Conservation (phyloP, 1,140 invertebrate species). For the Drosophila simulans region DNA sequence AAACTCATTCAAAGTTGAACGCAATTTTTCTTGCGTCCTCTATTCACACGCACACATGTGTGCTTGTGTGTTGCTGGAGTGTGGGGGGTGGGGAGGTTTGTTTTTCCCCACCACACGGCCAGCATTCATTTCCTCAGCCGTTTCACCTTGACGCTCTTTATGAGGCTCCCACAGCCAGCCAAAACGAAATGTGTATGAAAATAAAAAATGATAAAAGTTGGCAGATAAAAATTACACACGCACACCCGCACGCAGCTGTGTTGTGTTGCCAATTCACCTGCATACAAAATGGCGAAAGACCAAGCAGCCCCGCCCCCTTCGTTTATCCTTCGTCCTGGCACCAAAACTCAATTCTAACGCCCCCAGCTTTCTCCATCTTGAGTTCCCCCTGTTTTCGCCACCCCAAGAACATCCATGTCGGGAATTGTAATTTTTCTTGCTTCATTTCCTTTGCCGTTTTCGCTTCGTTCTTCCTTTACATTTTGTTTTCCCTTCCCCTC, state of each 20-base stretch:
- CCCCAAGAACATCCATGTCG: constrained; percentile 49
- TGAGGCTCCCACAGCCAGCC: constrained; percentile 30
- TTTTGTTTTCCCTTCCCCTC: constrained; percentile 19
- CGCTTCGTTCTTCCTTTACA: constrained; percentile 42
- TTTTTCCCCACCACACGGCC: not conserved
- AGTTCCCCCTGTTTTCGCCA: constrained; percentile 5
- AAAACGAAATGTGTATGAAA: constrained; percentile 73
- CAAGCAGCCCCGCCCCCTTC: not conserved
- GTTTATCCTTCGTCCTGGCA: constrained; percentile 47
- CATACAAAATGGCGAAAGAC: constrained; percentile 73
- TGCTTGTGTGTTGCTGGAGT: not conserved
- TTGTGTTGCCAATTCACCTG: constrained; percentile 64
- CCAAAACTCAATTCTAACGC: constrained; percentile 59
- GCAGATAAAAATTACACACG: constrained; percentile 79
- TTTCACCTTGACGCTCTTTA: constrained; percentile 65
- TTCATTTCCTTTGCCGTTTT: constrained; percentile 81
- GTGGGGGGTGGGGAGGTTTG: not conserved
- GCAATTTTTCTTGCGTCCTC: constrained; percentile 70
- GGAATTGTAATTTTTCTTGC: constrained; percentile 83
- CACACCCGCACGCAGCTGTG: constrained; percentile 44
- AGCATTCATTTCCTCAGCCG: constrained; percentile 41
- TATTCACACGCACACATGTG: constrained; percentile 29
- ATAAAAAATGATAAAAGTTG: constrained; percentile 83
- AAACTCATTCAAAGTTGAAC: constrained; percentile 78
- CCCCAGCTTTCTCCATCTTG: constrained; percentile 11